phyloP scores from a whole-genome alignment of 1,140 invertebrate species.

The Ladona fulva region DNA sequence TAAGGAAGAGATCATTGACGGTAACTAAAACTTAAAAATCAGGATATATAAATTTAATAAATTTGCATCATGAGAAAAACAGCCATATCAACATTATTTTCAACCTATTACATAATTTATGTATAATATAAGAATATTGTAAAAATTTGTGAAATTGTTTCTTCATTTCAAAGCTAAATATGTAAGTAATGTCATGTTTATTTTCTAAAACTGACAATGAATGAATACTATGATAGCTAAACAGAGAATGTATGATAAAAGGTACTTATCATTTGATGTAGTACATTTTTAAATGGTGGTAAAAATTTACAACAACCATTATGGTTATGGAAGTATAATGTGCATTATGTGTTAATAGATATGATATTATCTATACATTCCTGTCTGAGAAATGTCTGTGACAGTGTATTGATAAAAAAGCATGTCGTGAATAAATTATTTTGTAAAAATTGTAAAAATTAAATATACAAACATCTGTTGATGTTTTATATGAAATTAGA shows the following conservation, averaged over 20 bases:
- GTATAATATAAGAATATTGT: not conserved
- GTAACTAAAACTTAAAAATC: not conserved
- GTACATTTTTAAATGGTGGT: not conserved
- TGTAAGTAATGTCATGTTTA: too few relatives aligned
- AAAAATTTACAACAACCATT: not conserved
- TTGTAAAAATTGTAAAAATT: conserved; percentile 11
- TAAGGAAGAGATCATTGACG: too few relatives aligned
- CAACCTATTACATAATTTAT: not conserved
- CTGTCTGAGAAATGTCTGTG: not conserved
- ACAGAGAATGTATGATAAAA: too few relatives aligned
- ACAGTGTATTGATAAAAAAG: not conserved
- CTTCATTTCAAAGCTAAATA: too few relatives aligned
- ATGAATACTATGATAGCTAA: too few relatives aligned
- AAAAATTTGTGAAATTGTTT: too few relatives aligned
- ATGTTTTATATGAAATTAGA: not conserved
- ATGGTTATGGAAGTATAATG: not conserved
- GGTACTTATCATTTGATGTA: not conserved
- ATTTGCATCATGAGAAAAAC: not conserved
- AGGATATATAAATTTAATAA: not conserved
- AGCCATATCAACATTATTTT: not conserved
- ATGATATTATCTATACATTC: not conserved
- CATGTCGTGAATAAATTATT: conserved; percentile 5
- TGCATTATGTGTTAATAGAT: not conserved
- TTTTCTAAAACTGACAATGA: too few relatives aligned
- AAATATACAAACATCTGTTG: not conserved